Evolutionary conservation across 2,797 vertebrate genomes (phyloP).

Genomic region (Pseudocheirus occidentalis): DNA sequence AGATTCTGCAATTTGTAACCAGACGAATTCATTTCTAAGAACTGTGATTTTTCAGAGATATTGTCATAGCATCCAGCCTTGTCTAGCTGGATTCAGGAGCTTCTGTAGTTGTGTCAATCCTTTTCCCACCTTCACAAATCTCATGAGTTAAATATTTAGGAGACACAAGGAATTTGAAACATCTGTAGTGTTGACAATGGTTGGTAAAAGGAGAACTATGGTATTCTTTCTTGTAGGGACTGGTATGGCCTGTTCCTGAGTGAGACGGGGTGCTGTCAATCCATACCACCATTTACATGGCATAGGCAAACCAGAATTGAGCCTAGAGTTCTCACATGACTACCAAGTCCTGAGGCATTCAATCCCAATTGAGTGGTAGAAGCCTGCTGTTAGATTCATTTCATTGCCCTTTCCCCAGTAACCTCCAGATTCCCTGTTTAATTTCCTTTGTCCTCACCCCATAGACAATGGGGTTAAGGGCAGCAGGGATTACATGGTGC

Average conservation of each 20-base stretch:
- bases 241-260: not conserved
- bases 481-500: slow-evolving; percentile 57
- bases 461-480: slow-evolving; percentile 59
- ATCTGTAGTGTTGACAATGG: not conserved
- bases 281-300: not conserved
- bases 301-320: not conserved
- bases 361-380: not conserved
- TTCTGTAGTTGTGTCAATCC: not conserved
- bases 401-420: slow-evolving; percentile 4
- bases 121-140: not conserved
- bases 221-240: not conserved
- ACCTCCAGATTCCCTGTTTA: slow-evolving; percentile 44
- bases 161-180: not conserved
- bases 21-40: not conserved
- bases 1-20: not conserved
- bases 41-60: not conserved
- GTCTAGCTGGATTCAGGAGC: not conserved
- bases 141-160: not conserved
- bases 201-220: not conserved
- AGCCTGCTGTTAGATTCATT: not conserved
- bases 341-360: not conserved
- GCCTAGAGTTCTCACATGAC: not conserved
- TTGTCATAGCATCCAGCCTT: not conserved
- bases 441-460: slow-evolving; percentile 39
- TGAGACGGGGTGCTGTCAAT: not conserved